Evolutionary conservation across 2,113 vertebrate species (phyloP), one percentile per base, ranked within the genome.

Genomic region (Paraplagusia blochii): DNA sequence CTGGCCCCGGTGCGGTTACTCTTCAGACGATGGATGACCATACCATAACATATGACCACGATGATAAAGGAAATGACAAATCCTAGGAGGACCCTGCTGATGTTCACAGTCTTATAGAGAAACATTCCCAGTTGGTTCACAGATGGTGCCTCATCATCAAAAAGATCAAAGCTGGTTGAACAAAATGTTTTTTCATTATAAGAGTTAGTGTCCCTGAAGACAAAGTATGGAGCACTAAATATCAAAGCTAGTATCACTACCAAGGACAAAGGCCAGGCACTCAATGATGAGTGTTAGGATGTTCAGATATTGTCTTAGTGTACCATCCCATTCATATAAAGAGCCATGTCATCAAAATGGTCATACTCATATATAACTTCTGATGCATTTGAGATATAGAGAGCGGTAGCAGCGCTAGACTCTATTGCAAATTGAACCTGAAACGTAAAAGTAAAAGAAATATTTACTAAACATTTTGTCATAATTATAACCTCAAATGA

Each of bases 11-110:
- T 65, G 11, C 82, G 91, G 63, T 92, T 88, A 15, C 82, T 88
- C 46, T 80, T 90, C 38, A 95, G 83, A 48, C 83, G 89, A 53
- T 91, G 67, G 15, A 91, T 88, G 14, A 95, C 88, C 0, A 93
- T 13, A 0, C 85, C 75, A 50, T 95, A 94, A 64, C 92, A 95
- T 65, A 89, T 86, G 12, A 92, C 82, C 6, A 95, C 93, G 66
- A 93, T 74, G 0, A 72, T 55, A 64, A 94, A 95, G 33, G 94
- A 94, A 34, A 93, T 58, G 29, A 93, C 82, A 63, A 96, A 96
- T 5, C 93, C 92, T 0, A 94, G 81, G 0, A 93, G 35, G 73
- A 93, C 92, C 1, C 92, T 86, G 0, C 88, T 90, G 15, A 93
- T 8, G 47, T 88, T 88, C 88, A 93, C 93, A 0, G 72, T 90